phyloP scores from a whole-genome alignment of 2,113 vertebrate species.

The Plecturocebus donacophilus region DNA sequence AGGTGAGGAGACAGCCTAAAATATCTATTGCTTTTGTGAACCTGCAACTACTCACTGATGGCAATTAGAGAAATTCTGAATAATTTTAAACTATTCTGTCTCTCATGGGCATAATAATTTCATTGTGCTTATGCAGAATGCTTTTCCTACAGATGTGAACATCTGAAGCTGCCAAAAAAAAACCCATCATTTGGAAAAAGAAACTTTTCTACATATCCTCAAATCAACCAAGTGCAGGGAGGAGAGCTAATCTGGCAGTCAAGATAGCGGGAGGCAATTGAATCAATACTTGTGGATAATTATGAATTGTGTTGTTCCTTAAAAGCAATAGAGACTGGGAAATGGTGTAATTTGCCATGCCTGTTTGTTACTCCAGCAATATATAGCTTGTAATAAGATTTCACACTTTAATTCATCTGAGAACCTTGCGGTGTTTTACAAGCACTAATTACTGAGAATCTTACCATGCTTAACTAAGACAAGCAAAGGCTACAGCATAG shows the following conservation, averaged over 20 bases:
- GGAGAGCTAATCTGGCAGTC: background rate
- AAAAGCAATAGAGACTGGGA: conserved; percentile 56
- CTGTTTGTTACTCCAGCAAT: conserved; percentile 61
- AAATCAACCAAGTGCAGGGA: background rate
- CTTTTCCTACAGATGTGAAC: background rate
- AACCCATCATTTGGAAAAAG: background rate
- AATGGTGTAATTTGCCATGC: conserved; percentile 66
- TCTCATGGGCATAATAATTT: background rate
- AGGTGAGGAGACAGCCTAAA: background rate
- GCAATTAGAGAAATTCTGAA: conserved; percentile 2
- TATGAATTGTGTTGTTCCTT: conserved; percentile 3
- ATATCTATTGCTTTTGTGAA: background rate
- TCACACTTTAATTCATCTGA: conserved; percentile 78
- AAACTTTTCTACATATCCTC: background rate
- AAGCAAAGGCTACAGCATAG: conserved; percentile 37
- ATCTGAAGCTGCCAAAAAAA: conserved; percentile 32
- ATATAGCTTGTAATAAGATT: conserved; percentile 75
- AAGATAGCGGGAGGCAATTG: background rate
- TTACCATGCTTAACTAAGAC: conserved; percentile 64
- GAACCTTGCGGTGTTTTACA: conserved; percentile 72
- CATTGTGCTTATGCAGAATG: background rate
- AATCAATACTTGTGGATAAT: conserved; percentile 29
- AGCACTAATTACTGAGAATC: conserved; percentile 76
- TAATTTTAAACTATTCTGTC: background rate
- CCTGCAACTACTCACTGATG: background rate